Evolutionary conservation across 2,797 vertebrate genomes (phyloP), one percentile per base, ranked within the genome.

Genomic region (Brachyalestes nurse): DNA sequence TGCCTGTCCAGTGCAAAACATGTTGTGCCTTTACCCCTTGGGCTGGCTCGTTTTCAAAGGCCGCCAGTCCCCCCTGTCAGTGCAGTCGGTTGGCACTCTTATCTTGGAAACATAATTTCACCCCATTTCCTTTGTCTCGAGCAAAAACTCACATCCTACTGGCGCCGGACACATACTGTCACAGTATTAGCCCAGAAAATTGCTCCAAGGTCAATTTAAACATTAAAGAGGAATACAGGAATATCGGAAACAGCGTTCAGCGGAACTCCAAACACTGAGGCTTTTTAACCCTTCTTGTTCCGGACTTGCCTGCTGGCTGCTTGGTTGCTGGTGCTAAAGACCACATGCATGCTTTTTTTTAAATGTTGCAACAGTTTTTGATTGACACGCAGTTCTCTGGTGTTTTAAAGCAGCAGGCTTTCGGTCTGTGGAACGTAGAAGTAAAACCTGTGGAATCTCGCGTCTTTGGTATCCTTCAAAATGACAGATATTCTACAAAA

Each of bases 121-220:
- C 81, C 82, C 85, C 86, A 89, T 88, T 87, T 88, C 87, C 90
- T 93, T 90, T 89, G 90, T 90, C 77, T 88, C 69, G 72, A 67
- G 81, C 84, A 77, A 88, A 88, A 92, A 88, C 84, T 86, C 85
- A 86, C 89, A 88, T 90, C 85, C 89, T 83, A 86, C 34, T 88
- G 91, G 88, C 88, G 81, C 90, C 87, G 87, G 89, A 88, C 87
- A 88, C 89, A 88, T 75, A 84, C 83, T 84, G 87, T 85, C 89
- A 84, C 88, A 86, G 74, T 79, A 89, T 83, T 87, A 87, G 86
- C 88, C 87, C 88, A 89, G 89, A 92, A 90, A 90, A 87, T 91
- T 87, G 88, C 85, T 83, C 62, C 85, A 84, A 90, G 89, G 88
- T 87, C 86, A 83, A 84, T 88, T 90, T 87, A 13, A 80, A 85